phyloP scores from a whole-genome alignment of 2,797 vertebrate genomes.

The Picus viridis region DNA sequence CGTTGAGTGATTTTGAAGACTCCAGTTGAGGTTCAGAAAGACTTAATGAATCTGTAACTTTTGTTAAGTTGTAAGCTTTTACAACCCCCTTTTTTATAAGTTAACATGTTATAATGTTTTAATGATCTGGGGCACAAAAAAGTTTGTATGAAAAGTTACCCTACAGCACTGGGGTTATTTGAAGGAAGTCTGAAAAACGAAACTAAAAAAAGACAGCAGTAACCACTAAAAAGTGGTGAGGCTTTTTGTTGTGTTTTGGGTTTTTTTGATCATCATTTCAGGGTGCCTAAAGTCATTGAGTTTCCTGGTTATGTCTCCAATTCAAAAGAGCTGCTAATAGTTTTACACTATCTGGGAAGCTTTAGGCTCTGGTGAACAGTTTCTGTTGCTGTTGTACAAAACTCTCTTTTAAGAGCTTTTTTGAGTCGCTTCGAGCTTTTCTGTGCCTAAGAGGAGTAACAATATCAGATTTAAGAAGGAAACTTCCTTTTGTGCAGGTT shows the following conservation, averaged over 20 bases:
- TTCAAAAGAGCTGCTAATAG: neutral
- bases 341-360: neutral
- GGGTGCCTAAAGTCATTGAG: neutral
- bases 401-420: neutral
- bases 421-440: neutral
- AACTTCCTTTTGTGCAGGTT: neutral
- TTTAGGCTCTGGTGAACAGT: neutral
- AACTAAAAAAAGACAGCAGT: too few relatives aligned
- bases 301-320: neutral
- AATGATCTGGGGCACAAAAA: neutral
- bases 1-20: neutral
- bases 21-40: neutral
- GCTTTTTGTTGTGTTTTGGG: too few relatives aligned
- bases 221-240: neutral
- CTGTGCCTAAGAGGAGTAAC: neutral
- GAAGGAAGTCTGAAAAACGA: neutral
- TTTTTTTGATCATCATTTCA: neutral
- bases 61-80: neutral
- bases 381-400: neutral
- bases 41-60: neutral
- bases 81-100: neutral
- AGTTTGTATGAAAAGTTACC: neutral
- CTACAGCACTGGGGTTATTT: neutral
- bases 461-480: rapidly evolving
- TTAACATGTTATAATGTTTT: neutral